These are phyloP conservation scores for Drosophila koepferae DNA, from an alignment of 2,888 invertebrate species.

Conservation along the genomic window DNA sequence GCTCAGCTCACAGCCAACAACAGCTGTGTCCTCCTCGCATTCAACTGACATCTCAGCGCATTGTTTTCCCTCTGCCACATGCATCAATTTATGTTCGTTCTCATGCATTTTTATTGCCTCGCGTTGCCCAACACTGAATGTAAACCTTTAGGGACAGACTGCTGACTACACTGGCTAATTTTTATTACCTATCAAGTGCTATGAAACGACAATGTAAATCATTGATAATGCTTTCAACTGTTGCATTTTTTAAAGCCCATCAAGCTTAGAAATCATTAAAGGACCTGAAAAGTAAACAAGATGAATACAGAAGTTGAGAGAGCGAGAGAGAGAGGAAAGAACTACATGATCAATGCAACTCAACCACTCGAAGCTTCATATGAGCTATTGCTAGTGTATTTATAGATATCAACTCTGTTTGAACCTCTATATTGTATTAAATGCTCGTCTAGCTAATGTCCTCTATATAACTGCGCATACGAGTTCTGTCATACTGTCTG, in stretches of 20 bases:
- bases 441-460: too few species aligned
- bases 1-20: conserved; percentile 21
- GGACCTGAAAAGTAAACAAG: neutral
- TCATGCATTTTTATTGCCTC: conserved; percentile 36
- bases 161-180: conserved; percentile 4
- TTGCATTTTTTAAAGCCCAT: neutral
- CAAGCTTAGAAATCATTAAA: too few species aligned
- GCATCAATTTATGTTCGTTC: conserved; percentile 74
- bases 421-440: too few species aligned
- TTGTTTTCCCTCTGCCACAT: conserved; percentile 38
- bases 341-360: neutral
- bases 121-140: conserved; percentile 22
- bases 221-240: conserved; percentile 2
- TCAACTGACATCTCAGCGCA: conserved; percentile 43
- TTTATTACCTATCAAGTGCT: conserved; percentile 38
- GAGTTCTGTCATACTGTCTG: too few species aligned
- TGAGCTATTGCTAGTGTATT: neutral
- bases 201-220: conserved; percentile 23
- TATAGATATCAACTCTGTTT: neutral
- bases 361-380: neutral
- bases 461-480: too few species aligned
- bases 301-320: too few species aligned
- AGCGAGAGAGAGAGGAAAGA: too few species aligned
- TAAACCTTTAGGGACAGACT: neutral
- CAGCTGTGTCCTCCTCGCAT: conserved; percentile 52